Conservation (phyloP, 2,797 vertebrate species). For the Danionella dracula region DNA sequence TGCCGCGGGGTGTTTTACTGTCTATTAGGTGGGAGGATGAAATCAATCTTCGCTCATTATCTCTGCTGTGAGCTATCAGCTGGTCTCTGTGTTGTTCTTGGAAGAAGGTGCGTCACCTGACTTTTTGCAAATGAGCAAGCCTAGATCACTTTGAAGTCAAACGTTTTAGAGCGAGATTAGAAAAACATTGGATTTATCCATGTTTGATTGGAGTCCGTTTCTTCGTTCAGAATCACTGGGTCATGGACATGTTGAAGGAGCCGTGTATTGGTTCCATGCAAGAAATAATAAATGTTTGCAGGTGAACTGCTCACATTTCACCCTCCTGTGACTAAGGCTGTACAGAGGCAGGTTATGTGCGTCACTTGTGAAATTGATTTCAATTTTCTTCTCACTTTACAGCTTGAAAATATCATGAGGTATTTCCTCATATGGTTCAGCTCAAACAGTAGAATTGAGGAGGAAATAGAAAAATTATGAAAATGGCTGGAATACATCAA, state of each 20-base stretch:
- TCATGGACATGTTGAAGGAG: no score
- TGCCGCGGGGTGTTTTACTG: no score
- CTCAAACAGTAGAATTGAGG: neutral
- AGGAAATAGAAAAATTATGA: slow-evolving; percentile 9
- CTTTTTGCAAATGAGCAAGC: neutral
- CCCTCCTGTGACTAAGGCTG: no score
- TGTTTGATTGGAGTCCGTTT: neutral
- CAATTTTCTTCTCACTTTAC: neutral
- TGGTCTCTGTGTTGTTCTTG: slow-evolving; percentile 20
- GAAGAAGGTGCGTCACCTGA: slow-evolving; percentile 18
- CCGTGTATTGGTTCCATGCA: no score
- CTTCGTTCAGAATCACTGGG: slow-evolving; percentile 12
- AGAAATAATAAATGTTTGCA: no score
- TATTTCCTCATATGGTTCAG: slow-evolving; percentile 19
- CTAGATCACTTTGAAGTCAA: slow-evolving; percentile 12
- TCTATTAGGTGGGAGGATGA: slow-evolving; percentile 21
- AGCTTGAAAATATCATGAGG: neutral
- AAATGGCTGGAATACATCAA: neutral
- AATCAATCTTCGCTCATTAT: slow-evolving; percentile 35
- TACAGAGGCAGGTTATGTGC: no score
- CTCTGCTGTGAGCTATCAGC: slow-evolving; percentile 25
- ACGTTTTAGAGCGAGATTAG: neutral
- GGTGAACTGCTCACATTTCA: no score
- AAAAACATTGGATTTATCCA: neutral
- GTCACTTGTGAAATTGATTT: no score